Conservation (phyloP, 2,113 vertebrate genomes). For the Erythrocercus mccallii region DNA sequence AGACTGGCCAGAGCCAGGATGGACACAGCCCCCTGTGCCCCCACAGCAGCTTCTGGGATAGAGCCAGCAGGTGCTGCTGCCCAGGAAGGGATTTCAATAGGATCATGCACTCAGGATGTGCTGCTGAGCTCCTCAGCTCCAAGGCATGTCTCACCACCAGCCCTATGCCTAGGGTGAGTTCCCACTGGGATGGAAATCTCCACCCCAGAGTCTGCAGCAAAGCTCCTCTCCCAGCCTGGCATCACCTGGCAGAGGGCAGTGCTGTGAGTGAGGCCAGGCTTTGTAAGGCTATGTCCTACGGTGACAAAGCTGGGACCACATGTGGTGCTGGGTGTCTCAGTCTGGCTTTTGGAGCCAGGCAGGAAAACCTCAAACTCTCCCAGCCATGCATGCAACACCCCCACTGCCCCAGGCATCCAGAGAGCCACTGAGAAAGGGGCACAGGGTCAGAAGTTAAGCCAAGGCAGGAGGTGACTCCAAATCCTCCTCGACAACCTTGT, state of each 20-base stretch:
- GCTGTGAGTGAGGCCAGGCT: background rate
- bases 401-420: too few relatives aligned
- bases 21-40: background rate
- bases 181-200: background rate
- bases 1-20: background rate
- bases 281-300: fast-evolving
- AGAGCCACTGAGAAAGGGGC: background rate
- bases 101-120: background rate
- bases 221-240: background rate
- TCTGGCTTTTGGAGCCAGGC: background rate
- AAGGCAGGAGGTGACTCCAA: background rate
- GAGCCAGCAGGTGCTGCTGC: background rate
- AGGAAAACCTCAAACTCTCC: background rate
- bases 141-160: background rate
- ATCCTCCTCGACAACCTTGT: background rate
- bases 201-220: background rate
- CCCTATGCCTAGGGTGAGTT: background rate
- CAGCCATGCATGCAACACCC: fast-evolving
- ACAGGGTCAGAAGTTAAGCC: background rate
- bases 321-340: fast-evolving
- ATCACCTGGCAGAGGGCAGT: fast-evolving
- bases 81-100: slow-evolving; percentile 23
- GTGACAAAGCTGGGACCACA: background rate
- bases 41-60: background rate
- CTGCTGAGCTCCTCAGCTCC: background rate